phyloP scores from a whole-genome alignment of 2,888 invertebrate genomes.

The Octodonta nipae region DNA sequence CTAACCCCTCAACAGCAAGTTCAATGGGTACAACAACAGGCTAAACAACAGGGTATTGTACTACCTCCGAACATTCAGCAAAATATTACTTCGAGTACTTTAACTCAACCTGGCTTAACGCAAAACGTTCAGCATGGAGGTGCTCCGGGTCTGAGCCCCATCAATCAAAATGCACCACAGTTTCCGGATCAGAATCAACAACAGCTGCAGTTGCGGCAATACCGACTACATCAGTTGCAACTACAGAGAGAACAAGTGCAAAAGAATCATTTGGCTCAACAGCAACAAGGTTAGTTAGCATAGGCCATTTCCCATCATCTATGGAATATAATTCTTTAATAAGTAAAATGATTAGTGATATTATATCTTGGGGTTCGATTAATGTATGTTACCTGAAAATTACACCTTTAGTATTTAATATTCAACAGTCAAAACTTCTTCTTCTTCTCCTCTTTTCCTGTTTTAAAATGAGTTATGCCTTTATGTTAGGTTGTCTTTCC shows the following conservation, averaged over 20 bases:
- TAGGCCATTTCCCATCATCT: too few species aligned
- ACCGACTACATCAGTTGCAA: conserved; percentile 50
- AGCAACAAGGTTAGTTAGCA: too few species aligned
- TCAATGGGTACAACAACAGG: conserved; percentile 36
- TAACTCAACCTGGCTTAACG: conserved; percentile 11
- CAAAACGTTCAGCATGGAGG: conserved; percentile 21
- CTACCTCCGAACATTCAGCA: conserved; percentile 31
- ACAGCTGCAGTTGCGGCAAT: conserved; percentile 40
- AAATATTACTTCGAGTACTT: conserved; percentile 20
- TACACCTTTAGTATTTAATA: too few species aligned
- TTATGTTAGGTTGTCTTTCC: too few species aligned
- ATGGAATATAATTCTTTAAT: too few species aligned
- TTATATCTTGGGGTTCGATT: too few species aligned
- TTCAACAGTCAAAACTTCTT: too few species aligned
- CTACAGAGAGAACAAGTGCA: conserved; percentile 24
- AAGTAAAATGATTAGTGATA: too few species aligned
- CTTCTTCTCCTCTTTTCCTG: too few species aligned
- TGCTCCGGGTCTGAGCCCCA: conserved; percentile 27
- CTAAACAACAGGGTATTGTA: conserved; percentile 33
- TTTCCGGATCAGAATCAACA: conserved; percentile 22
- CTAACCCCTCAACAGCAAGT: conserved; percentile 35
- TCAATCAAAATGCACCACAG: conserved; percentile 22
- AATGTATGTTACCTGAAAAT: too few species aligned
- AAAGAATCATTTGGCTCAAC: conserved; percentile 20
- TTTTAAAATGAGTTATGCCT: too few species aligned